A percentile compares a stretch with the other conserved stretches of the same genome.
phyloP scores from a whole-genome alignment of 2,797 vertebrate genomes.

The Epinephelus malabaricus region DNA sequence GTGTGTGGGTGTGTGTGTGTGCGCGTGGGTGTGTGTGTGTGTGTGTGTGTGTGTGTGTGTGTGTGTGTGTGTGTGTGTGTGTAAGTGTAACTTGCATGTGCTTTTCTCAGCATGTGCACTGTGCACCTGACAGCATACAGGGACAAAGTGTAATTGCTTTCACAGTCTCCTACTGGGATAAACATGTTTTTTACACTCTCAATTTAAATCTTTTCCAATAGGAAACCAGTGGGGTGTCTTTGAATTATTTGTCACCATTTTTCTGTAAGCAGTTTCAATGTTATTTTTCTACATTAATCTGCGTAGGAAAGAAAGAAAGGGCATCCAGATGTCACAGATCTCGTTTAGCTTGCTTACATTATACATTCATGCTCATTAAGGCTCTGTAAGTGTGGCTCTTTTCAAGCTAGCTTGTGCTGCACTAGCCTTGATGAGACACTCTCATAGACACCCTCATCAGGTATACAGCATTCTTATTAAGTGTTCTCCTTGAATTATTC shows the following conservation, averaged over 20 bases:
- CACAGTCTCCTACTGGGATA: background rate
- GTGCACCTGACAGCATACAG: constrained; percentile 21
- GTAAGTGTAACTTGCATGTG: background rate
- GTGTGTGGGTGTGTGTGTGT: background rate
- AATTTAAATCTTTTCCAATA: background rate
- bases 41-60: constrained; percentile 4
- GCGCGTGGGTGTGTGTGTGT: background rate
- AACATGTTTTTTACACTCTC: background rate
- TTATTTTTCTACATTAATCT: background rate
- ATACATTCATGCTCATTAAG: background rate
- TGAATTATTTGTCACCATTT: background rate
- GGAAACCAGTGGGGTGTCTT: background rate
- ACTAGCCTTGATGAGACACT: background rate
- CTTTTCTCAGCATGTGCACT: constrained; percentile 21
- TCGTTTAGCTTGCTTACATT: background rate
- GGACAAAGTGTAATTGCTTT: constrained; percentile 19
- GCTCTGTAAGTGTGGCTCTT: background rate
- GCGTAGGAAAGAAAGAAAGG: background rate
- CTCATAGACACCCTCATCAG: background rate
- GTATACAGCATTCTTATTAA: background rate
- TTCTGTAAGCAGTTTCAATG: background rate
- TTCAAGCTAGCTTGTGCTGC: background rate
- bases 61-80: background rate
- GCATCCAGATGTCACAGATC: background rate
- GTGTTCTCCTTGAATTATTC: background rate